A percentile compares a stretch with the other conserved stretches of the same genome.
Evolutionary conservation across 2,797 vertebrate genomes (phyloP).

Genomic region (Capromys pilorides): DNA sequence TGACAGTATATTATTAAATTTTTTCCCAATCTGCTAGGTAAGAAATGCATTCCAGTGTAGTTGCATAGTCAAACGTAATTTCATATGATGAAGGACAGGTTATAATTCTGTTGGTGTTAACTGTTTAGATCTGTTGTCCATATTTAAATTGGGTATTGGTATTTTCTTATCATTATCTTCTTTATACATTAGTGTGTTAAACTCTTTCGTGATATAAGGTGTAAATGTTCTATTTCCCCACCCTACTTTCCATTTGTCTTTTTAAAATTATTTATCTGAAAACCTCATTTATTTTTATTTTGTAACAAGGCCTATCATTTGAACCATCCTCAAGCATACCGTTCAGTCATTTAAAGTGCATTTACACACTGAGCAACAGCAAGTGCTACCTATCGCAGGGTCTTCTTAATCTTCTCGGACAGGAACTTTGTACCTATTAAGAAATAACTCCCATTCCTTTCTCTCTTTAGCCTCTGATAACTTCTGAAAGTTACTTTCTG

Average conservation of each 20-base stretch:
- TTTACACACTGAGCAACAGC: background rate
- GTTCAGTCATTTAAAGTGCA: background rate
- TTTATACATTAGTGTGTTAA: background rate
- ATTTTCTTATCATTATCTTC: background rate
- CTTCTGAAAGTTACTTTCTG: background rate
- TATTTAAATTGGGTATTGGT: background rate
- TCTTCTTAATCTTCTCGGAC: background rate
- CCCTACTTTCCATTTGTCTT: background rate
- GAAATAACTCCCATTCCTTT: background rate
- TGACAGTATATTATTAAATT: background rate
- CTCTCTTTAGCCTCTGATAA: background rate
- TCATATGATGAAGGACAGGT: background rate
- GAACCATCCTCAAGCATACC: background rate
- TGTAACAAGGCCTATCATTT: background rate
- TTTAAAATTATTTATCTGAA: background rate
- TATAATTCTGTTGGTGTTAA: background rate
- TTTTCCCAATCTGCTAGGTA: background rate
- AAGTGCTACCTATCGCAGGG: background rate
- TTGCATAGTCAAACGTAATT: conserved; percentile 20
- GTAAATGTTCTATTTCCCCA: background rate
- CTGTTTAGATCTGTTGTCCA: background rate
- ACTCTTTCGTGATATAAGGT: background rate
- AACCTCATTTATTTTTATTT: background rate
- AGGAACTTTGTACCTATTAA: background rate
- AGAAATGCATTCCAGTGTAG: background rate